phyloP scores from a whole-genome alignment of 2,888 invertebrate species.

The Cosmorhoe ocellata region DNA sequence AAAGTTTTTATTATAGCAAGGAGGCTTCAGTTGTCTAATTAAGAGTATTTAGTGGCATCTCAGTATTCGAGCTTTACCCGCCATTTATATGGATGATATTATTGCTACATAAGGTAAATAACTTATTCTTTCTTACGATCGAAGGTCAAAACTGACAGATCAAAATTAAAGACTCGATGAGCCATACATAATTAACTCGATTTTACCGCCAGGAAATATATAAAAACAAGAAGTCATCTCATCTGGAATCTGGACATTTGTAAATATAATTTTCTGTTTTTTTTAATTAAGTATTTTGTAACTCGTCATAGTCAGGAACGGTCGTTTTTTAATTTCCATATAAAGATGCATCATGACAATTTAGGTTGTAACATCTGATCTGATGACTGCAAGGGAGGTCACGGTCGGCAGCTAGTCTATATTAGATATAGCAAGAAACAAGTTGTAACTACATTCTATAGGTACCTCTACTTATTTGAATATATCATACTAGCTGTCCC shows the following conservation, averaged over 20 bases:
- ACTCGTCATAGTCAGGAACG: background rate
- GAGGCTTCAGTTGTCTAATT: too few species aligned
- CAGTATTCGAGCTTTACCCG: too few species aligned
- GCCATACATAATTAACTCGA: background rate
- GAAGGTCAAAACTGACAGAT: constrained; percentile 1
- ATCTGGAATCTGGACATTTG: too few species aligned
- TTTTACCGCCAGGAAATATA: background rate
- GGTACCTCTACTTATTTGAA: too few species aligned
- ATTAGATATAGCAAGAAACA: constrained; percentile 24
- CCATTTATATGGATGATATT: background rate
- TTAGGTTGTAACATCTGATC: background rate
- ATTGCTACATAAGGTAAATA: background rate
- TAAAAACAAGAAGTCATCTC: background rate
- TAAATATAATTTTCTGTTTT: too few species aligned
- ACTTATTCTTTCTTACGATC: background rate
- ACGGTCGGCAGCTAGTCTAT: constrained; percentile 25
- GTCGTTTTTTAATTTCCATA: constrained; percentile 10
- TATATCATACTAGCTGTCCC: too few species aligned
- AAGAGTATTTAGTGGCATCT: too few species aligned
- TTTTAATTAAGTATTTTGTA: constrained; percentile 10
- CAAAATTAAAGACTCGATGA: background rate
- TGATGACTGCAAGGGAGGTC: constrained; percentile 17
- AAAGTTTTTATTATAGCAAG: too few species aligned
- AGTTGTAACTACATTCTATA: too few species aligned
- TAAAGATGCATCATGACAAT: background rate